Evolutionary conservation across 1,140 invertebrate species (phyloP).

Genomic region (Akabosia matsudoensis): DNA sequence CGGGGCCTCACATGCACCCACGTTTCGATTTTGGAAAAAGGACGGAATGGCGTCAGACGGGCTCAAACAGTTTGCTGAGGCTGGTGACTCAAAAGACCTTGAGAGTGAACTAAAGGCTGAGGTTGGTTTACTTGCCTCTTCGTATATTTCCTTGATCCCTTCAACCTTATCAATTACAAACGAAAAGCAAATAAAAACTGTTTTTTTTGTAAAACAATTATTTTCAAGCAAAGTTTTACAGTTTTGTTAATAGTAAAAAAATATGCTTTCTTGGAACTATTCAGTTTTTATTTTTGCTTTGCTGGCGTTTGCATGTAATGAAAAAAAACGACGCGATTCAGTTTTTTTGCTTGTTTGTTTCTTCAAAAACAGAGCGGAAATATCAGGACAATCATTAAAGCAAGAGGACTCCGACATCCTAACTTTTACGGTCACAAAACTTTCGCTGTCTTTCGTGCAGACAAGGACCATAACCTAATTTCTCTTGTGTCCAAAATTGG

Average conservation of each 20-base stretch:
- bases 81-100: constrained; percentile 84
- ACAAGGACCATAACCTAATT: constrained; percentile 80
- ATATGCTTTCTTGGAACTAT: neutral
- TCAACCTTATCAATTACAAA: neutral
- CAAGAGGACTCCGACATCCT: constrained; percentile 88
- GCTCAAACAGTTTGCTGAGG: constrained; percentile 87
- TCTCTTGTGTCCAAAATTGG: constrained; percentile 93
- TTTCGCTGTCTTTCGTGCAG: constrained; percentile 75
- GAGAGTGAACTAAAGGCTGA: constrained; percentile 85
- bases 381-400: constrained; percentile 90
- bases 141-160: neutral
- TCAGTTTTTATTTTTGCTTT: neutral
- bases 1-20: constrained; percentile 85
- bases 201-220: no score
- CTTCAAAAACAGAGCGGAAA: constrained; percentile 59
- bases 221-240: neutral
- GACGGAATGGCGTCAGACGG: constrained; percentile 86
- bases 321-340: neutral
- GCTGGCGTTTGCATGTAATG: neutral
- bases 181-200: neutral
- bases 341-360: neutral
- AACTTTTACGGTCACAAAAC: constrained; percentile 83
- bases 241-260: no score
- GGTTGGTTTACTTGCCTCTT: constrained; percentile 48
- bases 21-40: constrained; percentile 92